phyloP scores from a whole-genome alignment of 2,797 vertebrate species.

The Oryzias sinensis region DNA sequence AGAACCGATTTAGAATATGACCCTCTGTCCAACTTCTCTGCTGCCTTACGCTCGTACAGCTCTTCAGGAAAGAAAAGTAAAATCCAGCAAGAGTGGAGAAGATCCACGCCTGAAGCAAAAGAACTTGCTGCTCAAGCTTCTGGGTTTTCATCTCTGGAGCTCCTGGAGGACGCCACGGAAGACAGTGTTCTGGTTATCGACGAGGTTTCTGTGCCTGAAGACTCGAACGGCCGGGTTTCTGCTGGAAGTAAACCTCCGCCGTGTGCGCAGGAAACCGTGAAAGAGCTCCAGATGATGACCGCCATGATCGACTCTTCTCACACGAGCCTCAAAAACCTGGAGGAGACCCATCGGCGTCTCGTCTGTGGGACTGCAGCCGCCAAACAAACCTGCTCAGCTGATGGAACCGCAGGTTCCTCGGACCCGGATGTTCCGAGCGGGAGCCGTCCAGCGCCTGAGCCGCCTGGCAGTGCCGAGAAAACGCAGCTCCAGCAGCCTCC shows the following conservation, averaged over 20 bases:
- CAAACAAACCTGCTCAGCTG: constrained; percentile 2
- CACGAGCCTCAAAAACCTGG: not conserved
- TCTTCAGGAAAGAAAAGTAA: constrained; percentile 39
- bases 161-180: constrained; percentile 70
- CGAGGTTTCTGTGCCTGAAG: constrained; percentile 51
- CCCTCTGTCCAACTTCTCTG: constrained; percentile 80
- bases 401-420: not conserved
- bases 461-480: constrained; percentile 5
- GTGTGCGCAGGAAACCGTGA: not conserved
- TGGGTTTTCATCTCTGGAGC: constrained; percentile 35
- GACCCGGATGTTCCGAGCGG: constrained; percentile 1
- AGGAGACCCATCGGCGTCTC: too few species aligned
- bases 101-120: not conserved
- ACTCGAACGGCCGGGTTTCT: constrained; percentile 12
- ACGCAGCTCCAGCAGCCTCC: constrained; percentile 13
- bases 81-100: constrained; percentile 33
- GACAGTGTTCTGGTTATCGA: constrained; percentile 75
- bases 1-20: constrained; percentile 81
- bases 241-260: not conserved
- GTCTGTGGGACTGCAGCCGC: too few species aligned
- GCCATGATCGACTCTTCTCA: constrained; percentile 5
- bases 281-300: not conserved
- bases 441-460: constrained; percentile 10
- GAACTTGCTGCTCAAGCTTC: not conserved
- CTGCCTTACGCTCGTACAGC: constrained; percentile 62